Conservation (phyloP, 2,888 invertebrate genomes). For the Pedicia rivosa region DNA sequence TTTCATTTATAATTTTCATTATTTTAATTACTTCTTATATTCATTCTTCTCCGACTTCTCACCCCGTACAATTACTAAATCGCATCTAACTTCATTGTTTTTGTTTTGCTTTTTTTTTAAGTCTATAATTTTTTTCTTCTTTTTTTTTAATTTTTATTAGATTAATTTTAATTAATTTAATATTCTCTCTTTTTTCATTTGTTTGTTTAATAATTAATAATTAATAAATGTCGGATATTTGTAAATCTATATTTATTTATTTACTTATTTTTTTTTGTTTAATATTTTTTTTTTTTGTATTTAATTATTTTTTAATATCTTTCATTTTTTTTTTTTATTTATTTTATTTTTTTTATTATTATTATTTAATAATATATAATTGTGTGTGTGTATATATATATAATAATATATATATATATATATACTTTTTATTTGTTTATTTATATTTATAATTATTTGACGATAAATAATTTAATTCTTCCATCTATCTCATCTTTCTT, state of each 20-base stretch:
- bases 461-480: not conserved
- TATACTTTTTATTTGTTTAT: constrained; percentile 11
- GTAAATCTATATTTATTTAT: constrained; percentile 7
- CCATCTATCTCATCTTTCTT: constrained; percentile 12
- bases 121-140: not conserved
- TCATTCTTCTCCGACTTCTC: too few species aligned
- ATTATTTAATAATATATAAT: constrained; percentile 10
- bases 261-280: constrained; percentile 12
- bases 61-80: not conserved
- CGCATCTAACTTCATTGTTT: too few species aligned
- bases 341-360: constrained; percentile 11
- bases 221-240: too few species aligned
- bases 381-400: constrained; percentile 10
- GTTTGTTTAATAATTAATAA: too few species aligned
- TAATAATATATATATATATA: constrained; percentile 15
- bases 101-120: too few species aligned
- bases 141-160: not conserved
- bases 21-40: too few species aligned
- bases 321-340: constrained; percentile 14
- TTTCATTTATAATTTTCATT: too few species aligned
- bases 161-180: not conserved
- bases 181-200: too few species aligned
- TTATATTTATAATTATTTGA: constrained; percentile 3
- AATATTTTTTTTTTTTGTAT: constrained; percentile 12
- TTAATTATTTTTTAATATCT: constrained; percentile 14